phyloP scores from a whole-genome alignment of 2,888 invertebrate species.

The Sminthurides aquaticus region DNA sequence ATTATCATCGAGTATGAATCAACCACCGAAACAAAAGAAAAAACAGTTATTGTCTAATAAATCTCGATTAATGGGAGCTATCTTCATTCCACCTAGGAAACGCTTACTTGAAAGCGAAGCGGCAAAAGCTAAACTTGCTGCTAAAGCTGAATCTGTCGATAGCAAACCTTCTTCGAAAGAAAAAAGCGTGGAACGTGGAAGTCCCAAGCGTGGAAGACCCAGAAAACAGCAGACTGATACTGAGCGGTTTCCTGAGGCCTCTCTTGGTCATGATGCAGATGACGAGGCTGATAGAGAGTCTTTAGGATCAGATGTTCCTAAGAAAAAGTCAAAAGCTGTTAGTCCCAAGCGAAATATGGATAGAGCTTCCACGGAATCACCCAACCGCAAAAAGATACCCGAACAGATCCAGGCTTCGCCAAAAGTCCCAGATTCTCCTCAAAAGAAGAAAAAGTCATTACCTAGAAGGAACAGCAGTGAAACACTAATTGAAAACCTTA shows the following conservation, averaged over 20 bases:
- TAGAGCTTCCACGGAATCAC: neutral
- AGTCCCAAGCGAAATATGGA: constrained; percentile 26
- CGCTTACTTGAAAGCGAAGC: constrained; percentile 1
- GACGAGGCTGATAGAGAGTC: constrained; percentile 33
- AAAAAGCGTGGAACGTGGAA: neutral
- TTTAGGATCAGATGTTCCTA: neutral
- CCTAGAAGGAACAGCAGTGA: constrained; percentile 24
- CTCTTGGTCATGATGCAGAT: constrained; percentile 27
- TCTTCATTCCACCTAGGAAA: neutral
- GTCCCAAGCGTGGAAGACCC: constrained; percentile 13
- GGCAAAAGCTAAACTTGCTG: neutral
- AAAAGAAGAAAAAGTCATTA: constrained; percentile 13
- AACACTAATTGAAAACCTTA: constrained; percentile 30
- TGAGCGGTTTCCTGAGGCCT: constrained; percentile 11
- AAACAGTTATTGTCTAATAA: neutral
- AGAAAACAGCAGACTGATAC: constrained; percentile 21
- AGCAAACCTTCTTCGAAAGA: neutral
- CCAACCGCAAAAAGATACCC: constrained; percentile 2
- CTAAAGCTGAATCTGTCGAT: neutral
- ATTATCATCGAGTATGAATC: neutral
- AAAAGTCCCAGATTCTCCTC: neutral
- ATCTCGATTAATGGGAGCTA: neutral
- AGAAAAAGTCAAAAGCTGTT: constrained; percentile 24
- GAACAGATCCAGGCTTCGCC: neutral
- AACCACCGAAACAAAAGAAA: neutral